A percentile compares a stretch with the other conserved stretches of the same genome.
phyloP scores from a whole-genome alignment of 2,888 invertebrate genomes.

The Parochlus steinenii region DNA sequence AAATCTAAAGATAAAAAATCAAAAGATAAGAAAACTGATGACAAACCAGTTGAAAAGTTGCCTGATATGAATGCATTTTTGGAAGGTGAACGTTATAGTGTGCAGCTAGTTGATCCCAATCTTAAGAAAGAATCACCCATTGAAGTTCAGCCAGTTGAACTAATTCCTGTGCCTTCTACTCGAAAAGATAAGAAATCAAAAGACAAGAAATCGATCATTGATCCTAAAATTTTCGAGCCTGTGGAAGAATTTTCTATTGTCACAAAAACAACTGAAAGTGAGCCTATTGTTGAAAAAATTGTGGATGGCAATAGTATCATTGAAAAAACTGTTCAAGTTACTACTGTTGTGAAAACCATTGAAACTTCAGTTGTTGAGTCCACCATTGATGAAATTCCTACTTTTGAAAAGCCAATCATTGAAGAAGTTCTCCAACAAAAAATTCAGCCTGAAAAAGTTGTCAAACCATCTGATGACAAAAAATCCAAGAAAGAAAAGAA shows the following conservation, averaged over 20 bases:
- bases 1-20: slow-evolving; percentile 30
- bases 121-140: not conserved
- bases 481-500: slow-evolving; percentile 25
- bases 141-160: not conserved
- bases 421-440: slow-evolving; percentile 23
- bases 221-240: slow-evolving; percentile 28
- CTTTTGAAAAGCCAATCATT: too few species aligned
- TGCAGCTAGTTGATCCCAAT: not conserved
- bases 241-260: not conserved
- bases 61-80: not conserved
- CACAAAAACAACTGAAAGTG: too few species aligned
- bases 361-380: too few species aligned
- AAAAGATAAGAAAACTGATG: slow-evolving; percentile 21
- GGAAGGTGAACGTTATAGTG: not conserved
- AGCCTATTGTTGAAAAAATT: slow-evolving; percentile 32
- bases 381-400: too few species aligned
- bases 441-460: slow-evolving; percentile 37
- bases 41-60: slow-evolving; percentile 9
- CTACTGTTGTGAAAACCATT: too few species aligned
- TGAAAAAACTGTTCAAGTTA: too few species aligned
- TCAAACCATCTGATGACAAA: slow-evolving; percentile 27
- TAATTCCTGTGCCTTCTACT: slow-evolving; percentile 15
- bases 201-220: slow-evolving; percentile 36
- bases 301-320: slow-evolving; percentile 36
- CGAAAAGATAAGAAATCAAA: slow-evolving; percentile 33